Percentiles rank a stretch among this genome's conserved stretches.
These are phyloP conservation scores for Scaptomyza flava DNA, from an alignment of 2,888 invertebrate species.

Conservation along the genomic window DNA sequence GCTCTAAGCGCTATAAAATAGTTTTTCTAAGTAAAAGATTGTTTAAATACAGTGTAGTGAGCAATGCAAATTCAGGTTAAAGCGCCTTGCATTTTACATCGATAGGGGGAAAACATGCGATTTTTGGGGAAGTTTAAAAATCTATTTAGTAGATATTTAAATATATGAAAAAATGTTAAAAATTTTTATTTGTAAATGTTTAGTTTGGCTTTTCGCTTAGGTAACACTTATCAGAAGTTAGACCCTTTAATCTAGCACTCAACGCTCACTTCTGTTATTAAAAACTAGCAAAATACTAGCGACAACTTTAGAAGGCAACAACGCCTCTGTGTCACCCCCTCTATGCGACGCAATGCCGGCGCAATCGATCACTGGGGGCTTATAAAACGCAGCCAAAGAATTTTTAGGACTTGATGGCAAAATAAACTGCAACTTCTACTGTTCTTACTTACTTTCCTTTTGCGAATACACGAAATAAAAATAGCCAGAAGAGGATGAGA, in stretches of 20 bases:
- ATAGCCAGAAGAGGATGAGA: constrained; percentile 4
- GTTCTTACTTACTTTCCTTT: constrained; percentile 25
- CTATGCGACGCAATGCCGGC: constrained; percentile 47
- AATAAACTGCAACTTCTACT: constrained; percentile 25
- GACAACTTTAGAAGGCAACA: constrained; percentile 34
- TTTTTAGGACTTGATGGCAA: constrained; percentile 34
- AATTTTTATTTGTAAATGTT: no score
- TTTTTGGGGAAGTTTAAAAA: no score
- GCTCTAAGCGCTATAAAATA: constrained; percentile 29
- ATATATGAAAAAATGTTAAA: no score
- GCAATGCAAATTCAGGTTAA: no score
- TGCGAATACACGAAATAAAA: constrained; percentile 47
- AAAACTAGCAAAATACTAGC: constrained; percentile 38
- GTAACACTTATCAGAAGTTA: constrained; percentile 25
- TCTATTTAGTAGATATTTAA: no score
- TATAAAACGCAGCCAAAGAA: constrained; percentile 57
- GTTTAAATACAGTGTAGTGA: constrained; percentile 23
- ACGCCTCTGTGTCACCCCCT: constrained; percentile 1
- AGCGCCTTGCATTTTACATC: constrained; percentile 9
- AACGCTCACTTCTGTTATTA: constrained; percentile 18
- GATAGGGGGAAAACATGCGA: no score
- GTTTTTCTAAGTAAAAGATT: constrained; percentile 40
- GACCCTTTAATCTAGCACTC: constrained; percentile 11
- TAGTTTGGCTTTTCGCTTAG: background rate
- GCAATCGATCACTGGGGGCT: constrained; percentile 65